These are phyloP conservation scores for Heterodera filipjevi DNA, from an alignment of 2,888 invertebrate species.

Conservation along the genomic window DNA sequence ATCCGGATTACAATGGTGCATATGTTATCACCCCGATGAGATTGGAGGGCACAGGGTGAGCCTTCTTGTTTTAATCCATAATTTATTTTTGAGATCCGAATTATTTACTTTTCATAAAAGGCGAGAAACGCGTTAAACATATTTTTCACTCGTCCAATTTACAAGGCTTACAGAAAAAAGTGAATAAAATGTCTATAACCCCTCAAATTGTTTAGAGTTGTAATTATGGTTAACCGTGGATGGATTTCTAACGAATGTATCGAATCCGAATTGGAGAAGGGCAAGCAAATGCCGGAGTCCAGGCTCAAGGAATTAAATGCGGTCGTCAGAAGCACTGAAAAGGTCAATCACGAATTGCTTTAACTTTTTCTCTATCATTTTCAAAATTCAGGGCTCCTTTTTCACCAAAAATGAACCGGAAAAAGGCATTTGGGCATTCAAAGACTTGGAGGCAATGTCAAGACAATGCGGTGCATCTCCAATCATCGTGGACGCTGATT, in stretches of 20 bases:
- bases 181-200: too few relatives aligned
- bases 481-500: slow-evolving; percentile 80
- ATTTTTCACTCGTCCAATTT: not conserved
- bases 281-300: slow-evolving; percentile 73
- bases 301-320: slow-evolving; percentile 78
- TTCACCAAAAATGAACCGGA: slow-evolving; percentile 78
- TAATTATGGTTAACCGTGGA: slow-evolving; percentile 87
- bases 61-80: too few relatives aligned
- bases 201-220: too few relatives aligned
- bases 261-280: slow-evolving; percentile 73
- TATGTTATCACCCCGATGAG: slow-evolving; percentile 86
- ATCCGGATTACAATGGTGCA: slow-evolving; percentile 53
- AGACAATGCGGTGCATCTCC: slow-evolving; percentile 74
- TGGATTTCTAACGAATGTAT: slow-evolving; percentile 79
- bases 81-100: too few relatives aligned
- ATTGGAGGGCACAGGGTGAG: slow-evolving; percentile 68
- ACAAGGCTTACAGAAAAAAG: too few relatives aligned
- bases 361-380: not conserved
- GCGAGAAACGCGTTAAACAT: too few relatives aligned
- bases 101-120: too few relatives aligned
- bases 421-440: slow-evolving; percentile 75
- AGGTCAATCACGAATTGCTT: slow-evolving; percentile 66
- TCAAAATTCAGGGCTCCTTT: slow-evolving; percentile 66
- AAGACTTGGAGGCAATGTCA: slow-evolving; percentile 84
- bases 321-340: slow-evolving; percentile 80